Evolutionary conservation across 2,888 invertebrate species (phyloP).

Genomic region (Rhodophaea formosa): DNA sequence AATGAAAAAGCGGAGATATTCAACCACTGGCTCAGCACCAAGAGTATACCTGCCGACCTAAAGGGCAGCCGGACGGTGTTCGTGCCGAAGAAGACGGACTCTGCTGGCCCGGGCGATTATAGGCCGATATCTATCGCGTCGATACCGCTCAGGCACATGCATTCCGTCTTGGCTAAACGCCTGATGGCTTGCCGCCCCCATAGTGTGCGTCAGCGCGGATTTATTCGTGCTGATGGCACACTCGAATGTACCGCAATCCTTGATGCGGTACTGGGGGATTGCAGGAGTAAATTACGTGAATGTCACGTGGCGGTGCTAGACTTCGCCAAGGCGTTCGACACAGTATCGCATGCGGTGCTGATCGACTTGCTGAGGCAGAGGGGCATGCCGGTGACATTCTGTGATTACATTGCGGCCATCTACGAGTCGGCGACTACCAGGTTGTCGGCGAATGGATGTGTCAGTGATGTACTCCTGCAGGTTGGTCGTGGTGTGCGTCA

Average conservation of each 20-base stretch:
- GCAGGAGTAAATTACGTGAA: constrained; percentile 29
- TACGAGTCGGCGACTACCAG: background rate
- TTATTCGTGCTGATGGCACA: background rate
- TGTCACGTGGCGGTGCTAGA: constrained; percentile 39
- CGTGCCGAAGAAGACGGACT: background rate
- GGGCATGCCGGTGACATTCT: background rate
- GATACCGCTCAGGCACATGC: background rate
- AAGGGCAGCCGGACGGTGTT: constrained; percentile 26
- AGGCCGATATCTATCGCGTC: background rate
- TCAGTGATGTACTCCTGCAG: background rate
- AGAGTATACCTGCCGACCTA: background rate
- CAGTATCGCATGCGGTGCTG: constrained; percentile 33
- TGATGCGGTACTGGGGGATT: constrained; percentile 32
- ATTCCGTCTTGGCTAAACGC: background rate
- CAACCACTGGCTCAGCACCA: background rate
- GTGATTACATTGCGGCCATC: background rate
- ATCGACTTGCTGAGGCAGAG: background rate
- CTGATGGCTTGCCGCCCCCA: too few species aligned
- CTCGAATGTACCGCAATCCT: constrained; percentile 21
- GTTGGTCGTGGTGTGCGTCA: background rate
- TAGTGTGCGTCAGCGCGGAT: background rate
- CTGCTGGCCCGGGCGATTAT: background rate
- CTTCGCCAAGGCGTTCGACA: constrained; percentile 51
- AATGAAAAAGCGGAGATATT: background rate
- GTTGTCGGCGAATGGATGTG: background rate